Evolutionary conservation across 2,888 invertebrate genomes (phyloP).

Genomic region (Protonemura montana): DNA sequence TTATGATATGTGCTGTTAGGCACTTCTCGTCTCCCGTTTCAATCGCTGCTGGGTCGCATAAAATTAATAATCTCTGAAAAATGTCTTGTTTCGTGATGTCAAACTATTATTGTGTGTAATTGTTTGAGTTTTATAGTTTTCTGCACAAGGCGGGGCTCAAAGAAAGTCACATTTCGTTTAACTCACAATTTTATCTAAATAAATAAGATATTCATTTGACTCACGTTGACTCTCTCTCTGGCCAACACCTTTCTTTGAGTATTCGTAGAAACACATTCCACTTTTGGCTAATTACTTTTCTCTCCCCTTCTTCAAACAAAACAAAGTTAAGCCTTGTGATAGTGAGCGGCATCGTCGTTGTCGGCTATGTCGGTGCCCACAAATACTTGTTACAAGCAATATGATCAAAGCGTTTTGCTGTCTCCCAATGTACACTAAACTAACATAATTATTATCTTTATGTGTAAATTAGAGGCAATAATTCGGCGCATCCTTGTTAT

Average conservation of each 20-base stretch:
- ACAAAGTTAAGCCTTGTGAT: background rate
- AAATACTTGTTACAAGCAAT: conserved; percentile 26
- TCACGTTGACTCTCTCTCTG: background rate
- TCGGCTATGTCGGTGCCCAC: conserved; percentile 13
- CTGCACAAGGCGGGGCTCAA: no score
- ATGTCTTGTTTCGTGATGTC: no score
- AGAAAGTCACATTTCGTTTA: no score
- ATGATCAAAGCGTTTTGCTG: conserved; percentile 21
- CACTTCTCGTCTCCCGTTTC: background rate
- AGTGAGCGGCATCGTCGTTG: no score
- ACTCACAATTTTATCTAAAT: no score
- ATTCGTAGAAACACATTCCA: background rate
- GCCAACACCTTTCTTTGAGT: background rate
- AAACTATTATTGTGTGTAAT: no score
- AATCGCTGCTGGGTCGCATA: no score
- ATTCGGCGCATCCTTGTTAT: conserved; percentile 32
- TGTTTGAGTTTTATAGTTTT: no score
- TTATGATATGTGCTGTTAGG: background rate
- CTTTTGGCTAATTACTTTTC: background rate
- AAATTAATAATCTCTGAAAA: no score
- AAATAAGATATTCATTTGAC: background rate
- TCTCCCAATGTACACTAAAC: conserved; percentile 18
- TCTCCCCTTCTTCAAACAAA: conserved; percentile 19
- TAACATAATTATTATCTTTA: conserved; percentile 41
- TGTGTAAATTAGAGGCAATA: conserved; percentile 33